Evolutionary conservation across 1,140 invertebrate species (phyloP).

Genomic region (Harlomillsia oculata): DNA sequence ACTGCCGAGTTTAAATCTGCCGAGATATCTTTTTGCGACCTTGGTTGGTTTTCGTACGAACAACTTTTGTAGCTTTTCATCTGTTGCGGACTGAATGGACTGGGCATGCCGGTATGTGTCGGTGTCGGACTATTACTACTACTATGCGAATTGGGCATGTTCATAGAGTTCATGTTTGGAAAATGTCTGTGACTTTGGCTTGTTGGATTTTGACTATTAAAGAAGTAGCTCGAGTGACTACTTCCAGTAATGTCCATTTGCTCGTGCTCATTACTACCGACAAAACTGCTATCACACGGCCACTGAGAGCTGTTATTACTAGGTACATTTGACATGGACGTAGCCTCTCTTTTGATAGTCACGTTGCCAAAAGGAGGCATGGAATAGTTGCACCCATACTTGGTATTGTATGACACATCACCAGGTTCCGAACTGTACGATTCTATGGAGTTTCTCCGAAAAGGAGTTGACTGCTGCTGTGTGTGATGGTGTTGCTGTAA

Average conservation of each 20-base stretch:
- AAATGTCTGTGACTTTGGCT: slow-evolving; percentile 10
- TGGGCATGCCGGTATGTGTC: not conserved
- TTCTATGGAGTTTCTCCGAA: slow-evolving; percentile 33
- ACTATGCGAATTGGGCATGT: not conserved
- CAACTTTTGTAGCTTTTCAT: slow-evolving; percentile 28
- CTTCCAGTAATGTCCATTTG: slow-evolving; percentile 1
- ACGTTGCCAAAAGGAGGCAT: not conserved
- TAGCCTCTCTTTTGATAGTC: slow-evolving; percentile 12
- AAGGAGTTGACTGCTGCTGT: slow-evolving; percentile 12
- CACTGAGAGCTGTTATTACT: slow-evolving; percentile 13
- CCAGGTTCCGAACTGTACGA: slow-evolving; percentile 31
- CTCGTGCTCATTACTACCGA: not conserved
- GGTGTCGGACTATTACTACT: not conserved
- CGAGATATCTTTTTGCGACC: slow-evolving; percentile 13
- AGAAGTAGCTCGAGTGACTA: slow-evolving; percentile 11
- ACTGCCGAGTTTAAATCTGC: not conserved
- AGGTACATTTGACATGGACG: slow-evolving; percentile 13
- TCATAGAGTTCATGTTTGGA: not conserved
- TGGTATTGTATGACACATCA: slow-evolving; percentile 19
- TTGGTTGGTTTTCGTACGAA: slow-evolving; percentile 20
- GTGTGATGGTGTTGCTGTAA: slow-evolving; percentile 8
- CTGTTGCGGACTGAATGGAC: slow-evolving; percentile 12
- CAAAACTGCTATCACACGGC: slow-evolving; percentile 6
- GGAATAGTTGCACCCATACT: slow-evolving; percentile 20
- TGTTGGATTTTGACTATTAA: slow-evolving; percentile 3